Evolutionary conservation across 2,113 vertebrate species (phyloP).

Genomic region (Petromus typicus): DNA sequence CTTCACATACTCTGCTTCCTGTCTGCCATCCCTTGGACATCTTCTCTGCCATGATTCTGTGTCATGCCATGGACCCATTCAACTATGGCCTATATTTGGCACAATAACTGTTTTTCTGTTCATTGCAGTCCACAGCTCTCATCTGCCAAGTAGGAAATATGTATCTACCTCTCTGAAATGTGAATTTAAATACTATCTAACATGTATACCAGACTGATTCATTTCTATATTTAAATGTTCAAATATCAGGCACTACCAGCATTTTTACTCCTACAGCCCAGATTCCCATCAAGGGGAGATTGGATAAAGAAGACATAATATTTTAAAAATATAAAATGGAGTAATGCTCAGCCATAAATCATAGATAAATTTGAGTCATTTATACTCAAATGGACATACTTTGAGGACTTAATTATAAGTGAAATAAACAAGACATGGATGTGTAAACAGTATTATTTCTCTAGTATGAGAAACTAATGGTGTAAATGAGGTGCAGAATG

Average conservation of each 20-base stretch:
- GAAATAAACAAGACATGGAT: too few relatives aligned
- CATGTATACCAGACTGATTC: neutral
- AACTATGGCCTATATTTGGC: neutral
- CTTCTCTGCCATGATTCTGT: neutral
- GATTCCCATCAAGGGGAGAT: too few relatives aligned
- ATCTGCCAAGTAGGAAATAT: neutral
- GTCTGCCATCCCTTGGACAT: neutral
- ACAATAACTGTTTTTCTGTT: neutral
- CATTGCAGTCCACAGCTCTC: neutral
- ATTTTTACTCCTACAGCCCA: neutral
- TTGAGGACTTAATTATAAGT: too few relatives aligned
- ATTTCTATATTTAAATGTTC: slow-evolving; percentile 20
- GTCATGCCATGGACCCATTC: neutral
- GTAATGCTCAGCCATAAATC: too few relatives aligned
- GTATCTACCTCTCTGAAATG: neutral
- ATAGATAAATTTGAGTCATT: too few relatives aligned
- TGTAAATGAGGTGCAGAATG: too few relatives aligned
- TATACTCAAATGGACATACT: too few relatives aligned
- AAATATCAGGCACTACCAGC: neutral
- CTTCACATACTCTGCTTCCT: neutral
- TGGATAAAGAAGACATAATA: too few relatives aligned
- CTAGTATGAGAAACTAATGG: too few relatives aligned
- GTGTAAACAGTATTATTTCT: too few relatives aligned
- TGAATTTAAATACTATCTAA: neutral
- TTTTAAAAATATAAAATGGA: too few relatives aligned